These are phyloP conservation scores for Eulemur rubriventer DNA, from an alignment of 2,797 vertebrate species.

Conservation along the genomic window DNA sequence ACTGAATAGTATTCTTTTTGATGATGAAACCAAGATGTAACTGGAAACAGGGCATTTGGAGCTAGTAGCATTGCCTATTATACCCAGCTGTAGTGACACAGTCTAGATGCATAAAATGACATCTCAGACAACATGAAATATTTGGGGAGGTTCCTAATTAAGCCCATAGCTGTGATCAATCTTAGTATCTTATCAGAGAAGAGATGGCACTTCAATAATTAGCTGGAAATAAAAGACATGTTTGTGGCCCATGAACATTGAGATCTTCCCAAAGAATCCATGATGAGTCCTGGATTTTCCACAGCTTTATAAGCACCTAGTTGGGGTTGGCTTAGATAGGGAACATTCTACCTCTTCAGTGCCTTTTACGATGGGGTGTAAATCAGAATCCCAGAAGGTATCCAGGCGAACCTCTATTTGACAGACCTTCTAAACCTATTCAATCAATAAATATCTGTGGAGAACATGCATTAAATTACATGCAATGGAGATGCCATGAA, in stretches of 20 bases:
- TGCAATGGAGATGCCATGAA: not conserved
- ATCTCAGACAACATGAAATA: not conserved
- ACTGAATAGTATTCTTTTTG: not conserved
- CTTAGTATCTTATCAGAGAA: not conserved
- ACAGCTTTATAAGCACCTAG: not conserved
- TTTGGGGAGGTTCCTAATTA: not conserved
- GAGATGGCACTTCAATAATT: not conserved
- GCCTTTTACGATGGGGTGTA: not conserved
- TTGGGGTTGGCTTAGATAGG: not conserved
- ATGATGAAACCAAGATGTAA: not conserved
- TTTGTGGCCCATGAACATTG: not conserved
- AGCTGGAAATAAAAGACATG: not conserved
- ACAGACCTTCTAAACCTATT: not conserved
- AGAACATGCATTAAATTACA: not conserved
- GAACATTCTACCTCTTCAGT: not conserved
- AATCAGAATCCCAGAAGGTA: not conserved
- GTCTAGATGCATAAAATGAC: not conserved
- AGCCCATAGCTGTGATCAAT: not conserved
- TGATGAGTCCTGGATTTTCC: not conserved
- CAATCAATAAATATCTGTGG: rapidly evolving
- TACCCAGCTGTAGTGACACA: not conserved
- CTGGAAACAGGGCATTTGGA: not conserved
- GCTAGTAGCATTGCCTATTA: not conserved
- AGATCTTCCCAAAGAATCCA: not conserved
- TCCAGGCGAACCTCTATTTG: not conserved